Percentiles rank a stretch among this genome's conserved stretches.
These are phyloP conservation scores for Percopsis transmontana DNA, from an alignment of 2,113 vertebrate species.

Conservation along the genomic window DNA sequence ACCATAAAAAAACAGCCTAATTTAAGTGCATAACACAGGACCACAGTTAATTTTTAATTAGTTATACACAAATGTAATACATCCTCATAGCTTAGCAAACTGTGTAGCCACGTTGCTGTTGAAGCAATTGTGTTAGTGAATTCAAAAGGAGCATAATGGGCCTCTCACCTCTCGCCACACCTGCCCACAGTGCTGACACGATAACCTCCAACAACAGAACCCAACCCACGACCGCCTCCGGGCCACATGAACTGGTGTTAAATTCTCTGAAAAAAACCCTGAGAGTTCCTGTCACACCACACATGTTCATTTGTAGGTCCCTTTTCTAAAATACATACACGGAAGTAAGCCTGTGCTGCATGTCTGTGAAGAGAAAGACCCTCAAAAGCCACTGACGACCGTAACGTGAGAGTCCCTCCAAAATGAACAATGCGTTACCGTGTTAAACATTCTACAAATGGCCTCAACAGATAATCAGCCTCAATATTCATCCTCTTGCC, in stretches of 20 bases:
- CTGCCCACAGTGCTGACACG: constrained; percentile 41
- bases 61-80: not conserved
- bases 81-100: constrained; percentile 6
- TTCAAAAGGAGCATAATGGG: constrained; percentile 31
- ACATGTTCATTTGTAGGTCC: constrained; percentile 18
- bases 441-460: not conserved
- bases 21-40: not conserved
- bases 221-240: constrained; percentile 6
- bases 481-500: too few relatives aligned
- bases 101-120: not conserved
- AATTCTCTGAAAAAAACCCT: constrained; percentile 26
- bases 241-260: constrained; percentile 41
- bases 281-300: constrained; percentile 45
- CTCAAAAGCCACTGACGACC: not conserved
- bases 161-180: constrained; percentile 36
- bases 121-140: constrained; percentile 21
- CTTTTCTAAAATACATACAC: not conserved
- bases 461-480: not conserved
- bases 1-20: not conserved
- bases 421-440: constrained; percentile 12
- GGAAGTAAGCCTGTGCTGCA: not conserved
- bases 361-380: constrained; percentile 5
- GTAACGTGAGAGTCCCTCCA: not conserved
- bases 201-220: constrained; percentile 7
- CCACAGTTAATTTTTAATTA: not conserved